Base-by-base conservation (phyloP, 2,113 vertebrate genomes). In the Corvus cornix region DNA sequence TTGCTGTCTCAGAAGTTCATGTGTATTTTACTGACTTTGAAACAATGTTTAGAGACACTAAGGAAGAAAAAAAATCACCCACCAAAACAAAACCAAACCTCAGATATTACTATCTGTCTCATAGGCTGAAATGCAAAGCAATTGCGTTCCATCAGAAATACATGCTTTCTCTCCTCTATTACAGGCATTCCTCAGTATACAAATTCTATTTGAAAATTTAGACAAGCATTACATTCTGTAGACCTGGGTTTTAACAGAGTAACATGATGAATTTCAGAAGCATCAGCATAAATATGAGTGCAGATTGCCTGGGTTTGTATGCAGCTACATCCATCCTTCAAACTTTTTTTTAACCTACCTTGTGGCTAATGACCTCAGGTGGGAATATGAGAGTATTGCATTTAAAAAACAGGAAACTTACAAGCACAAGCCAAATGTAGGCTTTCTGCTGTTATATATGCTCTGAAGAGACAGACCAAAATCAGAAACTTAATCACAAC, bases 311-410 rank as follows among this genome's bases (percentile, higher is more conserved):
- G 69, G 46, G 68, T 91, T 91, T 93, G 72, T 93, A 62, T 77
- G 94, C 96, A 97, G 93, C 92, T 97, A 96, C 89, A 97, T 91
- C 84, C 87, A 94, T 95, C 24, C 73, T 87, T 95, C 96, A 97
- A 93, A 96, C 67, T 92, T 97, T 97, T 97, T 90, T 92, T 95
- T 97, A 98, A 97, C 98, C 98, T 98, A 73, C 90, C 95, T 96
- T 52, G 96, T 92, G 91, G 96, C 97, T 98, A 98, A 98, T 97
- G 97, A 97, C 98, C 98, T 97, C 98, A 97, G 97, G 96, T 97
- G 98, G 98, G 98, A 97, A 97, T 97, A 96, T 51, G 73, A 89
- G 91, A 93, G 94, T 72, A 46, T 87, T 75, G 84, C 81, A 74
- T 96, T 97, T 93, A 70, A 89, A 96, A 97, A 92, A 46, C 58